Evolutionary conservation across 2,888 invertebrate genomes (phyloP).

Genomic region (Acrobasis suavella): DNA sequence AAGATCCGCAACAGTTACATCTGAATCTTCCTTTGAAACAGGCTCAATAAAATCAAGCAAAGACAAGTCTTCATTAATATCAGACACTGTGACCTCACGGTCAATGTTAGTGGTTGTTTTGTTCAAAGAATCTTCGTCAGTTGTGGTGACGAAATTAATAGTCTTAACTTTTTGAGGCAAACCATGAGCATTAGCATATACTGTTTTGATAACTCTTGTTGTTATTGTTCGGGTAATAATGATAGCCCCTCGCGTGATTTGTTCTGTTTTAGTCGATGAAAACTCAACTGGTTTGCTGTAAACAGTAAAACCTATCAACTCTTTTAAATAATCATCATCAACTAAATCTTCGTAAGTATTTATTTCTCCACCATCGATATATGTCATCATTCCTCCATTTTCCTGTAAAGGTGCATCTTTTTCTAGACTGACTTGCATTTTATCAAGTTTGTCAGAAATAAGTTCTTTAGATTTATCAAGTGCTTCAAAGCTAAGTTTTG

Average conservation of each 20-base stretch:
- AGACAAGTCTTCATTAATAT: conserved; percentile 25
- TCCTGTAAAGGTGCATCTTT: conserved; percentile 43
- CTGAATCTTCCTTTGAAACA: not conserved
- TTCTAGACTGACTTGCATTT: conserved; percentile 68
- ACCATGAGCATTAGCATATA: conserved; percentile 33
- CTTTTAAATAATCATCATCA: not conserved
- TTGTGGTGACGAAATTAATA: conserved; percentile 34
- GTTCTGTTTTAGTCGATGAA: conserved; percentile 33
- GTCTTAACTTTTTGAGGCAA: conserved; percentile 36
- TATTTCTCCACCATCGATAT: conserved; percentile 42
- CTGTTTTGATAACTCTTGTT: conserved; percentile 37
- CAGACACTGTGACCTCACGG: conserved; percentile 33
- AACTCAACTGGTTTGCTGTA: conserved; percentile 35
- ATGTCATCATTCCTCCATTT: conserved; percentile 27
- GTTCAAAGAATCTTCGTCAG: conserved; percentile 36
- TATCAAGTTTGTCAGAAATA: conserved; percentile 67
- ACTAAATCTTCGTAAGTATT: not conserved
- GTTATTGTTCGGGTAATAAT: conserved; percentile 33
- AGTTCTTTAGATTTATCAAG: conserved; percentile 31
- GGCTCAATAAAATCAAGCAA: conserved; percentile 3
- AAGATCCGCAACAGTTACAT: not conserved
- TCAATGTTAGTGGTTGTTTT: conserved; percentile 29
- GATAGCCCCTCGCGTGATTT: conserved; percentile 28
- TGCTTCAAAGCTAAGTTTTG: not conserved
- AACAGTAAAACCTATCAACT: conserved; percentile 7